These are phyloP conservation scores for Pygoscelis antarcticus DNA, from an alignment of 2,113 vertebrate species.

Conservation along the genomic window DNA sequence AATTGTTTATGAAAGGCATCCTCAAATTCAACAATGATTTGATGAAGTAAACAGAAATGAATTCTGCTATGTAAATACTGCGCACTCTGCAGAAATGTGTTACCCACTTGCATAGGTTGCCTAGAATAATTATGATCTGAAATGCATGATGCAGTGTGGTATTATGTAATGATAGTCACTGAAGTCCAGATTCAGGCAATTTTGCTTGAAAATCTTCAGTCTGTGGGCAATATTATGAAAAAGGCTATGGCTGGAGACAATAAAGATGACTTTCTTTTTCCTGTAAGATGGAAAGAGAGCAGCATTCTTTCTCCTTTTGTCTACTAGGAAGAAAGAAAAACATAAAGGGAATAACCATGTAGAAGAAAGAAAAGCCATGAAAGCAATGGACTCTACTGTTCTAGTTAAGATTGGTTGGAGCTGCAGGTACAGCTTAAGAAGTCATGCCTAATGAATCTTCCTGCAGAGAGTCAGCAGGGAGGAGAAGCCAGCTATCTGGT, in stretches of 20 bases:
- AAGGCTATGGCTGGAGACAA: neutral
- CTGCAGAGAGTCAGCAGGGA: neutral
- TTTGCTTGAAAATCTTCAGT: neutral
- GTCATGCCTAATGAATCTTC: neutral
- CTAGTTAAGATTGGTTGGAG: neutral
- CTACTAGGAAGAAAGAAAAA: neutral
- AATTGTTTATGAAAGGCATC: slow-evolving; percentile 48
- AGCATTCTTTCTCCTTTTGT: neutral
- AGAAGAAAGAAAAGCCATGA: neutral
- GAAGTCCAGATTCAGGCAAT: neutral
- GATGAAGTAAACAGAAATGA: slow-evolving; percentile 31
- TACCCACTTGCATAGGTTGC: neutral
- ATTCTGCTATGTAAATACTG: slow-evolving; percentile 18
- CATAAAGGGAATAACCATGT: neutral
- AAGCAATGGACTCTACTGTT: neutral
- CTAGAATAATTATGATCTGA: neutral
- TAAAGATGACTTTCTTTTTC: neutral
- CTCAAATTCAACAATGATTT: slow-evolving; percentile 23
- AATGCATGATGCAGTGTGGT: neutral
- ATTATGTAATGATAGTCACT: neutral
- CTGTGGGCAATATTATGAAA: neutral
- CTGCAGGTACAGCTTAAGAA: neutral
- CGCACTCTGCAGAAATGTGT: neutral
- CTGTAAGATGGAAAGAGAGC: neutral
- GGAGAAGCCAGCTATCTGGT: neutral